Evolutionary conservation across 92 coral and sea anemone genomes (phyloP), one percentile per base, ranked within the genome.

Genomic region (Scolanthus callimorphus): DNA sequence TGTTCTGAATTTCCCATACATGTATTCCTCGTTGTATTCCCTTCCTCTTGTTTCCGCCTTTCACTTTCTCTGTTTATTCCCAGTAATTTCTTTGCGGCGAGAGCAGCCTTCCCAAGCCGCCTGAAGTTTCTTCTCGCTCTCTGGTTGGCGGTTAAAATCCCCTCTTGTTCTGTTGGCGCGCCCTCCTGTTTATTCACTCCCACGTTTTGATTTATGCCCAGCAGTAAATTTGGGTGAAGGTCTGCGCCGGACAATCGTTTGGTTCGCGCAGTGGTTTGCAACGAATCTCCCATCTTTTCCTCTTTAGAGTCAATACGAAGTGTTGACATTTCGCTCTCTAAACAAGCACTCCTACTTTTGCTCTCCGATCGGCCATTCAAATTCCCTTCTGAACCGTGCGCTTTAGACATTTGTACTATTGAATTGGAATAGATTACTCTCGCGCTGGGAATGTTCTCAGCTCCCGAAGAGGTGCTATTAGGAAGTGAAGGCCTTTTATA

Each of bases 101-200:
- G 23, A 23, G 73, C 73, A 34, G 73, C 73, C 27, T 66, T 66
- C 1, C 73, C 73, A n/a, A 66, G 51, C 17, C 73, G 73, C 20
- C 52, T 43, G 29, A 66, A 66, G 73, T 66, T 66, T 54, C 52
- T 66, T 11, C 57, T 60, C 25, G 73, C 73, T 54, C 47, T 51
- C n/a, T n/a, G n/a, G n/a, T n/a, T n/a, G n/a, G n/a, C n/a, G n/a
- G n/a, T n/a, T n/a, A n/a, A n/a, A n/a, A n/a, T n/a, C n/a, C n/a
- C n/a, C n/a, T n/a, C n/a, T n/a, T n/a, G n/a, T n/a, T n/a, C n/a
- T n/a, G n/a, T n/a, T n/a, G n/a, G n/a, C n/a, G n/a, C n/a, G n/a
- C n/a, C n/a, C n/a, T n/a, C n/a, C n/a, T n/a, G n/a, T n/a, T n/a
- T n/a, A n/a, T n/a, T n/a, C n/a, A n/a, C n/a, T n/a, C n/a, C n/a